Evolutionary conservation across 2,113 vertebrate species (phyloP).

Genomic region (Lethenteron reissneri): DNA sequence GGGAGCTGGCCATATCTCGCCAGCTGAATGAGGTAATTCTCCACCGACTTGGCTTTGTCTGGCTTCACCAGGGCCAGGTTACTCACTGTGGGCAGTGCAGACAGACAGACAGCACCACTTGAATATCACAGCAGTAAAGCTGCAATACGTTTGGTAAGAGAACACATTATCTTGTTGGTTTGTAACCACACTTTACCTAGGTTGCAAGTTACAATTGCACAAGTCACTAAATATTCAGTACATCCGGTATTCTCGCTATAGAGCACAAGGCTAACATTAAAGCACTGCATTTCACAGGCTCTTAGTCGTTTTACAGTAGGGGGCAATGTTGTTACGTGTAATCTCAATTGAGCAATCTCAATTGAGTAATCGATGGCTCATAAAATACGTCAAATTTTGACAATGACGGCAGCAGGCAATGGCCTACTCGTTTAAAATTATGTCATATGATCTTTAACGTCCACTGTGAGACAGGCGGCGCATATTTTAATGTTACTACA

Average conservation of each 20-base stretch:
- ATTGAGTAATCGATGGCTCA: no score
- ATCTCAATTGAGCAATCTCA: no score
- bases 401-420: no score
- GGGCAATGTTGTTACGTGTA: no score
- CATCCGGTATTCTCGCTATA: background rate
- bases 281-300: no score
- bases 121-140: background rate
- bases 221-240: background rate
- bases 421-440: no score
- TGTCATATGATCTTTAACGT: no score
- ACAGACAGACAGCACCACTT: background rate
- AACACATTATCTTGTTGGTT: background rate
- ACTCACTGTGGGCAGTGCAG: constrained; percentile 42
- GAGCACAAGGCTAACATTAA: background rate
- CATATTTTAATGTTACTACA: no score
- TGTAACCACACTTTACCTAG: background rate
- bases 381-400: no score
- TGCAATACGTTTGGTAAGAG: background rate
- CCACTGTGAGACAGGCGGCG: no score
- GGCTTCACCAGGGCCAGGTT: constrained; percentile 94
- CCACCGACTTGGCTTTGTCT: constrained; percentile 82
- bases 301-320: no score
- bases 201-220: background rate
- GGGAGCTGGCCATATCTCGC: constrained; percentile 58
- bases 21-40: constrained; percentile 97